Conservation (phyloP, 2,888 invertebrate species). For the Orthosia gothica region DNA sequence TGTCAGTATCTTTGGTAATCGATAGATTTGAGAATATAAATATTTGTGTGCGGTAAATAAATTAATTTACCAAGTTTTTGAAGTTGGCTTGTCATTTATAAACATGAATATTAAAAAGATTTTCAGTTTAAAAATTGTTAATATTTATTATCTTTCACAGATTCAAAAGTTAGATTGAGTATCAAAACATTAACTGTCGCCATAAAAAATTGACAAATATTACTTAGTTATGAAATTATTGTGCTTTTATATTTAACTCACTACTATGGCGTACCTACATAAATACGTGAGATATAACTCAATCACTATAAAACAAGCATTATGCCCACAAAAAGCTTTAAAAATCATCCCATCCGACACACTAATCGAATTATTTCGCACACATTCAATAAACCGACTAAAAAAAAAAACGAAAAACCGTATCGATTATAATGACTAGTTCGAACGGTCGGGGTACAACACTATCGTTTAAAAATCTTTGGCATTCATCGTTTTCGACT, state of each 20-base stretch:
- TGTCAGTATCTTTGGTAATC: slow-evolving; percentile 68
- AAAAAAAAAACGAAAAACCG: slow-evolving; percentile 33
- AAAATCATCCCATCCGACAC: slow-evolving; percentile 18
- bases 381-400: slow-evolving; percentile 32
- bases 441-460: slow-evolving; percentile 78
- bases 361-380: slow-evolving; percentile 20
- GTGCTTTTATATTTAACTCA: slow-evolving; percentile 8
- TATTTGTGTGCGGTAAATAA: slow-evolving; percentile 12
- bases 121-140: not conserved
- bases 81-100: slow-evolving; percentile 3
- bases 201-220: not conserved
- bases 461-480: slow-evolving; percentile 76
- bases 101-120: not conserved
- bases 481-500: slow-evolving; percentile 77
- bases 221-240: not conserved
- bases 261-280: not conserved
- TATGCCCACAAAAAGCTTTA: slow-evolving; percentile 37
- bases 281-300: not conserved
- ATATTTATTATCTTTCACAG: not conserved
- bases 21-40: slow-evolving; percentile 30
- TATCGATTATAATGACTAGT: slow-evolving; percentile 83
- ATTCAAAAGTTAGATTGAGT: not conserved
- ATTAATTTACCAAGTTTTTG: not conserved
- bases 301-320: slow-evolving; percentile 41
- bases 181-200: not conserved